These are phyloP conservation scores for Aptenodytes patagonicus DNA, from an alignment of 2,113 vertebrate genomes.

Conservation along the genomic window DNA sequence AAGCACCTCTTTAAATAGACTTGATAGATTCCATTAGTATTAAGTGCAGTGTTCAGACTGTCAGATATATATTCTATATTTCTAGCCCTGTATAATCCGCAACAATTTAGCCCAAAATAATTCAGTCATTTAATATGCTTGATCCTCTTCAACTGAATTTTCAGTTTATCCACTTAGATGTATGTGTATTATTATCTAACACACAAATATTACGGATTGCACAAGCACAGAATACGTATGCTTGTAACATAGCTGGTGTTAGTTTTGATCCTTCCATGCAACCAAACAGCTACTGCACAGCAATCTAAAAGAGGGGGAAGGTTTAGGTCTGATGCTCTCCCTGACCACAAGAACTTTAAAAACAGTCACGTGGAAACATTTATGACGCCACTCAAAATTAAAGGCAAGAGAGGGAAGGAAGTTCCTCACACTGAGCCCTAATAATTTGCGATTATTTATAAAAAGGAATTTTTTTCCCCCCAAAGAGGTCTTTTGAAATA, in stretches of 20 bases:
- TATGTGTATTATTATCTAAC: neutral
- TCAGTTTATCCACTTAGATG: neutral
- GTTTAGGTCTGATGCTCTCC: neutral
- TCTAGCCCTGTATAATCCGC: constrained; percentile 1
- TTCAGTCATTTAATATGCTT: neutral
- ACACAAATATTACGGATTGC: neutral
- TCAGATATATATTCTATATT: neutral
- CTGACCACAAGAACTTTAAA: neutral
- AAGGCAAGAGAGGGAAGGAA: neutral
- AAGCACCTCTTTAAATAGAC: constrained; percentile 20
- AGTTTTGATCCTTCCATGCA: neutral
- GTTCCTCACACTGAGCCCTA: neutral
- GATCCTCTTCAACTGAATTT: neutral
- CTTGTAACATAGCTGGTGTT: neutral
- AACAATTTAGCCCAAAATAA: neutral
- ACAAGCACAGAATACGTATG: neutral
- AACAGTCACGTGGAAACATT: neutral
- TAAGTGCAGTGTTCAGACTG: neutral
- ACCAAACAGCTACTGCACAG: neutral
- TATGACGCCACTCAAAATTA: neutral
- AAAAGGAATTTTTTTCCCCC: accelerated
- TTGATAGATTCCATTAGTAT: neutral
- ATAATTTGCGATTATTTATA: neutral
- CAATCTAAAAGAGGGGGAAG: neutral
- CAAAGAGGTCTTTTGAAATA: neutral